These are phyloP conservation scores for Drosophila paucipuncta DNA, from an alignment of 2,888 invertebrate species.

Conservation along the genomic window DNA sequence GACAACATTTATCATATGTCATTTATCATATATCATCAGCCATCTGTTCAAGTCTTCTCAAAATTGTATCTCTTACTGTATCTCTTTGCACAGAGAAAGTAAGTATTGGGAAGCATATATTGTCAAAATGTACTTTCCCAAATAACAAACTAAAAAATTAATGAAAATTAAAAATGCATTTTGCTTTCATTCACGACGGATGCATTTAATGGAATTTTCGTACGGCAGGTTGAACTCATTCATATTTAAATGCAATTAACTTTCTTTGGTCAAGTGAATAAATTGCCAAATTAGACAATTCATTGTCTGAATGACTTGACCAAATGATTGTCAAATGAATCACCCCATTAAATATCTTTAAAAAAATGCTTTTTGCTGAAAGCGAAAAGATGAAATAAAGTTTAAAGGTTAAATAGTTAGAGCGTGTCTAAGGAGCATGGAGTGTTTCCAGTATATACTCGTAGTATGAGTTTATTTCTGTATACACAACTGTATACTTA, in stretches of 20 bases:
- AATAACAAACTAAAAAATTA: not conserved
- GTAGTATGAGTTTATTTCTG: not conserved
- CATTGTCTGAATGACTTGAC: slow-evolving; percentile 4
- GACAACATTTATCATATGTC: not conserved
- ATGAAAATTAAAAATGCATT: not conserved
- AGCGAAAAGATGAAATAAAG: not conserved
- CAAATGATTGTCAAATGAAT: not conserved
- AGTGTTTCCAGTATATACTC: not conserved
- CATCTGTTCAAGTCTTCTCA: not conserved
- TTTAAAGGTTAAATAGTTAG: not conserved
- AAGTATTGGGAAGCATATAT: not conserved
- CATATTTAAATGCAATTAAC: slow-evolving; percentile 2
- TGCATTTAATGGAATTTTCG: not conserved
- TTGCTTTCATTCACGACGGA: not conserved
- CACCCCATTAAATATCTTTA: not conserved
- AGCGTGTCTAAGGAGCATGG: not conserved
- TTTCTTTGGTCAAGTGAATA: not conserved
- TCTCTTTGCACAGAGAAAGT: not conserved
- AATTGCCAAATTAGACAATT: slow-evolving; percentile 1
- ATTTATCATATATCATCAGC: not conserved
- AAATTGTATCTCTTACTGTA: not conserved
- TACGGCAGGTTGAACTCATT: not conserved
- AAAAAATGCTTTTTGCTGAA: not conserved
- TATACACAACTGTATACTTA: not conserved
- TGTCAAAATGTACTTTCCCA: not conserved